Evolutionary conservation across 2,888 invertebrate genomes (phyloP).

Genomic region (Cheilosia impressa): DNA sequence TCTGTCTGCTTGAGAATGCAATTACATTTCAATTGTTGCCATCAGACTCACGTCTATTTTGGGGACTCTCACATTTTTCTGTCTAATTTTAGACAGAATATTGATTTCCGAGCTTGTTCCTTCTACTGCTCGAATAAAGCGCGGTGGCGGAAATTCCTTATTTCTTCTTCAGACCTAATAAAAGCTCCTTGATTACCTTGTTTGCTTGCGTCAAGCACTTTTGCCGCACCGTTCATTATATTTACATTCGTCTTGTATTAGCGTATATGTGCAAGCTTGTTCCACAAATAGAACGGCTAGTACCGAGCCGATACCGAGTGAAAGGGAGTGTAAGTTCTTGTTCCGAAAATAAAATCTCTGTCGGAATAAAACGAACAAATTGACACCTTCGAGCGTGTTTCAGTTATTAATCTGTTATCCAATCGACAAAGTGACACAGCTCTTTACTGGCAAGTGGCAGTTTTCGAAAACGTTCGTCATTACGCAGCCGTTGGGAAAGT

Average conservation of each 20-base stretch:
- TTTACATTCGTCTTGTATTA: constrained; percentile 40
- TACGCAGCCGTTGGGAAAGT: too few species aligned
- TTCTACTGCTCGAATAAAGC: background rate
- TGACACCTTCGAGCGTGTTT: background rate
- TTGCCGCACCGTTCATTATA: constrained; percentile 26
- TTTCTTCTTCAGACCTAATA: constrained; percentile 44
- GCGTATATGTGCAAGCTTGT: constrained; percentile 27
- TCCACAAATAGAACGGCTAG: constrained; percentile 50
- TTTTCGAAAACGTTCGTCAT: too few species aligned
- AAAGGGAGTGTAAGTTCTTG: constrained; percentile 37
- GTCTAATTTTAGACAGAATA: constrained; percentile 54
- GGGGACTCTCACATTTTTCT: background rate
- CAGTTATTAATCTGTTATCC: background rate
- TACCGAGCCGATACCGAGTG: too few species aligned
- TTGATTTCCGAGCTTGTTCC: constrained; percentile 36
- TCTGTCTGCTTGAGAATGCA: background rate
- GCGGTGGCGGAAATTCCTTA: constrained; percentile 28
- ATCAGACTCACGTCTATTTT: constrained; percentile 17
- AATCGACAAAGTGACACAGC: background rate
- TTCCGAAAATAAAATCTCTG: constrained; percentile 47
- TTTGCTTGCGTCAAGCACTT: constrained; percentile 52
- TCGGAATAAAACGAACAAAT: constrained; percentile 13
- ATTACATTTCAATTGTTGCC: constrained; percentile 1
- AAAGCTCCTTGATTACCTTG: constrained; percentile 53
- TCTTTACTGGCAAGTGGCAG: too few species aligned